Evolutionary conservation across 2,888 invertebrate genomes (phyloP), one percentile per base, ranked within the genome.

Genomic region (Tenthredo notha): DNA sequence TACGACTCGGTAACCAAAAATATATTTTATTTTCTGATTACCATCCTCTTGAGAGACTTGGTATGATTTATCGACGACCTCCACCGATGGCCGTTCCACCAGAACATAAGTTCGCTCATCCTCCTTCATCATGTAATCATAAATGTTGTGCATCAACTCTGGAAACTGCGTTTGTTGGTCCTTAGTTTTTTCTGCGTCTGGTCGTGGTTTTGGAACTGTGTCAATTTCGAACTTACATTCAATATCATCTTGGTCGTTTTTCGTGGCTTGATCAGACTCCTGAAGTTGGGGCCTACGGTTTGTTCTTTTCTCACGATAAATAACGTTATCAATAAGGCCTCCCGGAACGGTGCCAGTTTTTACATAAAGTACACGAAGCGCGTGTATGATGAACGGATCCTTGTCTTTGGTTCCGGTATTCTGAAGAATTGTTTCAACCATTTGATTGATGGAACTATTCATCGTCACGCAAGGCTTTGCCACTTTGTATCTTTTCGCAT

Each of bases 361-460:
- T 1, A 93, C 88, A 50, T 93, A 93, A 21, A 93, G 85, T 5
- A 93, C 89, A 3, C 84, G 85, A 0, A 93, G 21, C 0, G 90
- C 91, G 50, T 93, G 93, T 67, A 93, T 88, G 4, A 91, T 9
- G 50, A 92, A 92, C 0, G 92, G 88, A 87, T 93, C 93, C 12
- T 89, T 92, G 1, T 91, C 91, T 15, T 90, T 91, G 77, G 86
- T 90, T 0, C 88, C 90, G 0, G 91, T 92, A 85, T 93, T 93
- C 83, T 91, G 90, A 58, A 91, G 61, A 9, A 93, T 87, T 1
- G 89, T 90, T 50, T 93, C 90, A 5, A 91, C 84, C 18, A 93
- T 7, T 84, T 92, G 90, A 9, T 91, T 87, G 6, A 93, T 82
- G 5, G 91, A 91, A 40, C 91, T 92, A 67, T 92, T 92, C 93